phyloP scores from a whole-genome alignment of 2,888 invertebrate species.

The Liopterus haemorrhoidalis region DNA sequence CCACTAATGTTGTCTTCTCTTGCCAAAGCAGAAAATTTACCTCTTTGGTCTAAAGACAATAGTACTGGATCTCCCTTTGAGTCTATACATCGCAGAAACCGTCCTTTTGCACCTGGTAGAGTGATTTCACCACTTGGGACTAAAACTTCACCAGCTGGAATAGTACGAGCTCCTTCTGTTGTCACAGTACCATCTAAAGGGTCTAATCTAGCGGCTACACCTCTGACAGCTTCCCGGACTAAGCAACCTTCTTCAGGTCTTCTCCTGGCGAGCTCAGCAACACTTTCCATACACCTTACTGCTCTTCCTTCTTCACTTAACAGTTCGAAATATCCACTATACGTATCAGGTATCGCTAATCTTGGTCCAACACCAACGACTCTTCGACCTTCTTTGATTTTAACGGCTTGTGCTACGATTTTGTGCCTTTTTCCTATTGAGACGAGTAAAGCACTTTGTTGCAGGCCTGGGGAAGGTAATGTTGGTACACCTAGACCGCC shows the following conservation, averaged over 20 bases:
- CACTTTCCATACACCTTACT: constrained; percentile 83
- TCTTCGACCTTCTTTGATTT: constrained; percentile 81
- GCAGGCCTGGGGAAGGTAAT: constrained; percentile 76
- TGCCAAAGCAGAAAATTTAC: constrained; percentile 87
- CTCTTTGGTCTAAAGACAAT: constrained; percentile 79
- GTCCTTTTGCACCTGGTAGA: constrained; percentile 62
- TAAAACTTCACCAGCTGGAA: constrained; percentile 79
- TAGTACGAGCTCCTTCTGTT: constrained; percentile 64
- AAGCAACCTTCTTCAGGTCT: constrained; percentile 70
- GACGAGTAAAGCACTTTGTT: constrained; percentile 78
- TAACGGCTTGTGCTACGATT: constrained; percentile 82
- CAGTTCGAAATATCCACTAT: constrained; percentile 88
- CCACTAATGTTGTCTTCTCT: constrained; percentile 92
- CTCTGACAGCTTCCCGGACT: constrained; percentile 72
- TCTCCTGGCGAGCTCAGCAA: constrained; percentile 72
- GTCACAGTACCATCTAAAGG: constrained; percentile 54
- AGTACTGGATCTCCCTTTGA: constrained; percentile 76
- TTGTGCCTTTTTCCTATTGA: constrained; percentile 81
- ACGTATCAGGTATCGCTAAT: constrained; percentile 83
- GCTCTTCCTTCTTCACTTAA: constrained; percentile 90
- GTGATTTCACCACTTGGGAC: constrained; percentile 69
- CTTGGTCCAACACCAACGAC: constrained; percentile 75
- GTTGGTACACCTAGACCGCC: constrained; percentile 85
- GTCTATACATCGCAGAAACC: constrained; percentile 83
- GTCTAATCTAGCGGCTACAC: constrained; percentile 58